Conservation (phyloP, 2,888 invertebrate genomes). For the Tubulanus polymorphus region DNA sequence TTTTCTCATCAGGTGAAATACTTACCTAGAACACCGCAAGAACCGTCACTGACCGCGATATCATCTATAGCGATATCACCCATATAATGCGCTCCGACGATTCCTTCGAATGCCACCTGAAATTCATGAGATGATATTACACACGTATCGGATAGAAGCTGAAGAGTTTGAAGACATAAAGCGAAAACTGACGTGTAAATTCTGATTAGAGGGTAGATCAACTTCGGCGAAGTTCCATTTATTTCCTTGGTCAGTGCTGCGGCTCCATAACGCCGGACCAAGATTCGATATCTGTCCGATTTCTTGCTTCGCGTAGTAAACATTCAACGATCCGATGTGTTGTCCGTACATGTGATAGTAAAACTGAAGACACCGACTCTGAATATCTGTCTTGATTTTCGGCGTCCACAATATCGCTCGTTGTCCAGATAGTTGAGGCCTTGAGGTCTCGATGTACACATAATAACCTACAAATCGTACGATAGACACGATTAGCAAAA, state of each 20-base stretch:
- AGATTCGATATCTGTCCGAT: conserved; percentile 5
- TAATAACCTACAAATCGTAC: conserved; percentile 14
- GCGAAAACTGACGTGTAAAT: too few relatives aligned
- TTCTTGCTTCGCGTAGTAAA: conserved; percentile 23
- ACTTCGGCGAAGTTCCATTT: conserved; percentile 30
- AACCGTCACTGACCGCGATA: conserved; percentile 27
- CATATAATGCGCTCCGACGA: conserved; percentile 27
- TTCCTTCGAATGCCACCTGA: conserved; percentile 17
- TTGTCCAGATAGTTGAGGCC: conserved; percentile 18
- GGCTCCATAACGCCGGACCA: conserved; percentile 22
- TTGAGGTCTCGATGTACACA: conserved; percentile 20
- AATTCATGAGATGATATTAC: too few relatives aligned
- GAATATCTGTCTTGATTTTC: neutral
- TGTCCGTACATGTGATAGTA: conserved; percentile 2
- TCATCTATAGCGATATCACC: conserved; percentile 47
- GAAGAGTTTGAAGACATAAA: too few relatives aligned
- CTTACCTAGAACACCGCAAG: neutral
- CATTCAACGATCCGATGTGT: conserved; percentile 34
- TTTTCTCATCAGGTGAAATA: neutral
- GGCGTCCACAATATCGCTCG: conserved; percentile 36
- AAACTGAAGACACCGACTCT: neutral
- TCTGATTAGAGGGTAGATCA: neutral
- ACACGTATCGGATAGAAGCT: too few relatives aligned
- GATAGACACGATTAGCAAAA: too few relatives aligned
- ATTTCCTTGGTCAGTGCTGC: conserved; percentile 30